Conservation (phyloP, 2,888 invertebrate genomes). For the Hermodice carunculata region DNA sequence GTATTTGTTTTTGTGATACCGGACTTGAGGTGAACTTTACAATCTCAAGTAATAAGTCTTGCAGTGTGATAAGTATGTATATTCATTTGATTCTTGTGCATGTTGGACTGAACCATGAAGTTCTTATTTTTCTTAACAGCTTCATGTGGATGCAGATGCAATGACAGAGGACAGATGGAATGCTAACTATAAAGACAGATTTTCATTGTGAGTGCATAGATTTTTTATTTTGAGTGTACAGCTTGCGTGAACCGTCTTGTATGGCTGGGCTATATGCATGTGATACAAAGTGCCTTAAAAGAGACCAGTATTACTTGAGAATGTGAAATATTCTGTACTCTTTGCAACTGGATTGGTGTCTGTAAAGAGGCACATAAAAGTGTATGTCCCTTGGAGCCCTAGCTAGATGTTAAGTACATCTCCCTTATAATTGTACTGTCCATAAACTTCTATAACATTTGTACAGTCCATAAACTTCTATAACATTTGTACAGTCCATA, state of each 20-base stretch:
- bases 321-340: not conserved
- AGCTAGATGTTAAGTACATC: no score
- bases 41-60: not conserved
- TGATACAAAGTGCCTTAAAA: no score
- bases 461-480: no score
- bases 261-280: not conserved
- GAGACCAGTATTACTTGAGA: no score
- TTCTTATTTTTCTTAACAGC: conserved; percentile 33
- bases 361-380: no score
- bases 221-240: not conserved
- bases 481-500: no score
- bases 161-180: conserved; percentile 46
- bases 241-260: not conserved
- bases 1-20: not conserved
- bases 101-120: no score
- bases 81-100: not conserved
- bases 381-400: no score
- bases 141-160: conserved; percentile 46
- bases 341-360: not conserved
- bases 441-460: no score
- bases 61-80: not conserved
- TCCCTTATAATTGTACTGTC: no score
- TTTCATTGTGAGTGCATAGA: conserved; percentile 22
- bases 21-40: not conserved
- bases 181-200: conserved; percentile 26